These are phyloP conservation scores for Condylura cristata DNA, from an alignment of 2,113 vertebrate genomes.

Conservation along the genomic window DNA sequence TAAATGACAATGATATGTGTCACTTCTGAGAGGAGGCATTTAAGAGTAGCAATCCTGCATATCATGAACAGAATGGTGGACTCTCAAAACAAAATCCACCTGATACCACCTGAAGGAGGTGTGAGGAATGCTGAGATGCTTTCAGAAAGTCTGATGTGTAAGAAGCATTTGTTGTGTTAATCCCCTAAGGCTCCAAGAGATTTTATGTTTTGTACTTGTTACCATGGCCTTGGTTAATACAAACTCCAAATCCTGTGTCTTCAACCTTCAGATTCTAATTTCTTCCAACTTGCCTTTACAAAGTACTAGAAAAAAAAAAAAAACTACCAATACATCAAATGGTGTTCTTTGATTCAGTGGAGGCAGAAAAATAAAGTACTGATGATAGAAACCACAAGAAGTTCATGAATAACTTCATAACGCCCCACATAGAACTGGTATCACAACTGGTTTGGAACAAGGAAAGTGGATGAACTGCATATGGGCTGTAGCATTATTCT, in stretches of 20 bases:
- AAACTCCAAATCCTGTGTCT: background rate
- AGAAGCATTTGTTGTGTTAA: background rate
- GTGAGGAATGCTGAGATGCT: background rate
- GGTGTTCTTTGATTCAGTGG: background rate
- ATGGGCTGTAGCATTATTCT: background rate
- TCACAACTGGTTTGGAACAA: background rate
- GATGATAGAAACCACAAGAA: background rate
- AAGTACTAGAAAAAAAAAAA: background rate
- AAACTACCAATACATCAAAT: background rate
- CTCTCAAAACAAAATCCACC: background rate
- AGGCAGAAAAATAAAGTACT: background rate
- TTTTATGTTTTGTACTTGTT: background rate
- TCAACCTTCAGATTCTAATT: background rate
- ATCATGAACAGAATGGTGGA: background rate
- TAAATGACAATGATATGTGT: background rate
- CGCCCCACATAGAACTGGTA: background rate
- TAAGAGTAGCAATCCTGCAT: background rate
- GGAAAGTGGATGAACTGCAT: background rate
- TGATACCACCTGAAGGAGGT: background rate
- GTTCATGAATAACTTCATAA: background rate
- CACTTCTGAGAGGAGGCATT: background rate
- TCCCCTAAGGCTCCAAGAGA: background rate
- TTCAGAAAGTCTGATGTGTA: background rate
- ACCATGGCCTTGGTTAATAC: background rate
- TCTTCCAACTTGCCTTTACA: background rate